These are phyloP conservation scores for Trichoplusia ni DNA, from an alignment of 1,140 invertebrate genomes.

Conservation along the genomic window DNA sequence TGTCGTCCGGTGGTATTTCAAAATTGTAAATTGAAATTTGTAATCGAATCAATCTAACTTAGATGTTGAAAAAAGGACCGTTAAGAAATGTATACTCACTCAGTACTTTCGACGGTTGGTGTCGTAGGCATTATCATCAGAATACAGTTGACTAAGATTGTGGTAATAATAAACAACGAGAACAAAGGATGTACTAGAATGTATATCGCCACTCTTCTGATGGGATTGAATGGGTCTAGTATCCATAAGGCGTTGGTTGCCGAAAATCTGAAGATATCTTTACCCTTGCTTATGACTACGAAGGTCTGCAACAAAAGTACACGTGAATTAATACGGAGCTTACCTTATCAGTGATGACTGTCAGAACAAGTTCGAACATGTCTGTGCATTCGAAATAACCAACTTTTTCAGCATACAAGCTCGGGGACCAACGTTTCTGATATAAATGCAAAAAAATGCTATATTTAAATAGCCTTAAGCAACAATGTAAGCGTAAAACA, in stretches of 20 bases:
- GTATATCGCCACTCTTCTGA: slow-evolving; percentile 97
- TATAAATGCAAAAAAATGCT: too few species aligned
- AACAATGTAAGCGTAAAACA: too few species aligned
- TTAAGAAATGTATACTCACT: slow-evolving; percentile 88
- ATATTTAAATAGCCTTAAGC: too few species aligned
- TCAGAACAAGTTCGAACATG: too few species aligned
- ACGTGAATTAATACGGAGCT: too few species aligned
- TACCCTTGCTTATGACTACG: slow-evolving; percentile 98
- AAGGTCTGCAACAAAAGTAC: slow-evolving; percentile 91
- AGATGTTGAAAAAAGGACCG: slow-evolving; percentile 27
- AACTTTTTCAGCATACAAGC: too few species aligned
- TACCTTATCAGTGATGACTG: not conserved
- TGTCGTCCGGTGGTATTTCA: slow-evolving; percentile 35
- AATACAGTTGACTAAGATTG: slow-evolving; percentile 98
- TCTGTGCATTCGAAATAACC: too few species aligned
- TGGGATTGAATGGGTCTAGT: slow-evolving; percentile 98
- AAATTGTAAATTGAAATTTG: slow-evolving; percentile 36
- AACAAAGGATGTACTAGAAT: slow-evolving; percentile 98
- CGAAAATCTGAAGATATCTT: slow-evolving; percentile 99
- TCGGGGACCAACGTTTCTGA: too few species aligned
- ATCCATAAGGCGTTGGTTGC: slow-evolving; percentile 97
- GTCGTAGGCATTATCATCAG: slow-evolving; percentile 98
- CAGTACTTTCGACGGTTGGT: slow-evolving; percentile 96
- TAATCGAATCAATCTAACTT: slow-evolving; percentile 32
- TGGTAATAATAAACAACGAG: slow-evolving; percentile 98